Percentiles rank a stretch among this genome's conserved stretches.
These are phyloP conservation scores for Eupithecia inturbata DNA, from an alignment of 2,888 invertebrate species.

Conservation along the genomic window DNA sequence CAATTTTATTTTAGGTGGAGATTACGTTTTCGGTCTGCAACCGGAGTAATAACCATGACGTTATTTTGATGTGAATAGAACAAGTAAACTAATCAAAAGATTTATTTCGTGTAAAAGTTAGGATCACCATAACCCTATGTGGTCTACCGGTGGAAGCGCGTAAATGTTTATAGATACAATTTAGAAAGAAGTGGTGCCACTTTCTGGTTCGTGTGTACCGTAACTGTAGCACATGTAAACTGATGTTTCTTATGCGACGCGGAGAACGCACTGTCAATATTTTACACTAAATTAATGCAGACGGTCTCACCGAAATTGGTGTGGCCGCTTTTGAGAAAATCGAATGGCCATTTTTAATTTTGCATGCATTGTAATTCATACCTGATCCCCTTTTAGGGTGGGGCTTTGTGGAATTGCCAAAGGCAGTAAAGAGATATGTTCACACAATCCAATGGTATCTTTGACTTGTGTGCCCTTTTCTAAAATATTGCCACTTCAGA, in stretches of 20 bases:
- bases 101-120: too few species aligned
- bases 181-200: conserved; percentile 6
- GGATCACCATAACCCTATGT: too few species aligned
- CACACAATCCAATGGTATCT: background rate
- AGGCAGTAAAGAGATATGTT: conserved; percentile 5
- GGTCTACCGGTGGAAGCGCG: background rate
- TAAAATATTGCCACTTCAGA: background rate
- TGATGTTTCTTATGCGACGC: conserved; percentile 75
- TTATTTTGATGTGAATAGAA: too few species aligned
- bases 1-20: background rate
- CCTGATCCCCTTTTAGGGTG: conserved; percentile 41
- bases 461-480: background rate
- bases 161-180: background rate
- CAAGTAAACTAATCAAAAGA: too few species aligned
- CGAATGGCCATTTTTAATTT: conserved; percentile 64
- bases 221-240: conserved; percentile 65
- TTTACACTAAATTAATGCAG: conserved; percentile 77
- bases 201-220: conserved; percentile 4
- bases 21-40: too few species aligned
- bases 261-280: conserved; percentile 75
- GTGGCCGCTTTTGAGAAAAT: conserved; percentile 62
- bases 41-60: too few species aligned
- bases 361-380: conserved; percentile 48
- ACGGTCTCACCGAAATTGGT: conserved; percentile 64
- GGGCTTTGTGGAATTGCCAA: conserved; percentile 4